Conservation (phyloP, 2,113 vertebrate genomes). For the Myrmecobius fasciatus region DNA sequence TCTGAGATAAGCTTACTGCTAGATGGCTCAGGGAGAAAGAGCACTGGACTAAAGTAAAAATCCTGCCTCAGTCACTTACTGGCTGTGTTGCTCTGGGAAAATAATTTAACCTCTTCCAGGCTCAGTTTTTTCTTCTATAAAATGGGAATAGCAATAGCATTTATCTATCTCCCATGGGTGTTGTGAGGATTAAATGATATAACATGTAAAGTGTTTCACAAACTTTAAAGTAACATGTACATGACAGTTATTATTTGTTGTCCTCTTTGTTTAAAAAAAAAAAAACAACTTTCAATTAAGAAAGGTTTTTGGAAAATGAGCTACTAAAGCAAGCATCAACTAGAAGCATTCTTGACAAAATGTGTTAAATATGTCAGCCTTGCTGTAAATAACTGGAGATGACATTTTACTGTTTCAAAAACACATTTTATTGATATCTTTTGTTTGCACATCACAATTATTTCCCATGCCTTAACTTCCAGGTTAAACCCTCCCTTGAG, state of each 20-base stretch:
- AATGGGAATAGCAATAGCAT: conserved; percentile 3
- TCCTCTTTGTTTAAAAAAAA: not conserved
- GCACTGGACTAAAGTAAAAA: not conserved
- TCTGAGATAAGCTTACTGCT: not conserved
- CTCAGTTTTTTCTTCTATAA: conserved; percentile 11
- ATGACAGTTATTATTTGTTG: conserved; percentile 1
- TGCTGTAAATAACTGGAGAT: not conserved
- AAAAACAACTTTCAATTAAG: not conserved
- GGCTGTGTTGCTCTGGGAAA: not conserved
- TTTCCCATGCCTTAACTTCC: not conserved
- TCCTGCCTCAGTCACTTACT: not conserved
- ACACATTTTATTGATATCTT: not conserved
- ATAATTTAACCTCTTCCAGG: not conserved
- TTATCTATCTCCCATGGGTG: not conserved
- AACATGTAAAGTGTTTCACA: conserved; percentile 19
- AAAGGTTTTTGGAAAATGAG: not conserved
- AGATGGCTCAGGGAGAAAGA: not conserved
- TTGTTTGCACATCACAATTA: not conserved
- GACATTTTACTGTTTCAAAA: not conserved
- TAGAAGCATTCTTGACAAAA: not conserved
- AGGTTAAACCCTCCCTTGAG: not conserved
- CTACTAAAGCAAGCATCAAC: not conserved
- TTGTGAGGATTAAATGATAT: conserved; percentile 1
- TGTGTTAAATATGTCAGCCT: not conserved
- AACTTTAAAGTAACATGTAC: not conserved